Percentiles rank a stretch among this genome's conserved stretches.
These are phyloP conservation scores for Uria lomvia DNA, from an alignment of 2,113 vertebrate genomes.

Conservation along the genomic window DNA sequence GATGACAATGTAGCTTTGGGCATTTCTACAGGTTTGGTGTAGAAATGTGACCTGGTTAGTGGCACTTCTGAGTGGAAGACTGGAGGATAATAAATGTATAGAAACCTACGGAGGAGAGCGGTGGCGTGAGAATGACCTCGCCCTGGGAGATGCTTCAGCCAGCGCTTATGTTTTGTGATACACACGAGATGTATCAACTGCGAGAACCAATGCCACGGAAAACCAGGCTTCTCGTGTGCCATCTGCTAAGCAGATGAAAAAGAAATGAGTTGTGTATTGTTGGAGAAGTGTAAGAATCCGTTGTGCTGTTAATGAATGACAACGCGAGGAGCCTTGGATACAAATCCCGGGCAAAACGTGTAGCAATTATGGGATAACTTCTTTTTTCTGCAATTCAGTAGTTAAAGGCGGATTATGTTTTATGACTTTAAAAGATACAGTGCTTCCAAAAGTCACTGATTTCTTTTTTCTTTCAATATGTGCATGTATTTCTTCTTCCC, in stretches of 20 bases:
- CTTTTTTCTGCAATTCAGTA: neutral
- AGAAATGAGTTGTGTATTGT: neutral
- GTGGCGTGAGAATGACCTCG: neutral
- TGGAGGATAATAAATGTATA: neutral
- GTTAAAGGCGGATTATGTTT: neutral
- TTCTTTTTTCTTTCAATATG: neutral
- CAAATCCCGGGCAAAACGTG: neutral
- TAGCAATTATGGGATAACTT: neutral
- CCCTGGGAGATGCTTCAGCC: neutral
- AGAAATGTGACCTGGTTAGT: neutral
- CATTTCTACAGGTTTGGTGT: neutral
- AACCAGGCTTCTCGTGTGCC: neutral
- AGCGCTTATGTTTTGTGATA: neutral
- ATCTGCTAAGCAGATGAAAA: neutral
- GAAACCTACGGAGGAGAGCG: neutral
- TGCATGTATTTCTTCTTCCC: neutral
- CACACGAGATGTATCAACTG: neutral
- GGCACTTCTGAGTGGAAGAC: neutral
- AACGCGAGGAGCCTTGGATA: accelerated
- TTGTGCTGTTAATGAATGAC: neutral
- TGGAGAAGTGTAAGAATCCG: neutral
- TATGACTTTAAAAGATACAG: neutral
- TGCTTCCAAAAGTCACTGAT: neutral
- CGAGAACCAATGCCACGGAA: neutral
- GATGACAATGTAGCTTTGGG: neutral